These are phyloP conservation scores for Lamellibrachia columna DNA, from an alignment of 2,888 invertebrate genomes.

Conservation along the genomic window DNA sequence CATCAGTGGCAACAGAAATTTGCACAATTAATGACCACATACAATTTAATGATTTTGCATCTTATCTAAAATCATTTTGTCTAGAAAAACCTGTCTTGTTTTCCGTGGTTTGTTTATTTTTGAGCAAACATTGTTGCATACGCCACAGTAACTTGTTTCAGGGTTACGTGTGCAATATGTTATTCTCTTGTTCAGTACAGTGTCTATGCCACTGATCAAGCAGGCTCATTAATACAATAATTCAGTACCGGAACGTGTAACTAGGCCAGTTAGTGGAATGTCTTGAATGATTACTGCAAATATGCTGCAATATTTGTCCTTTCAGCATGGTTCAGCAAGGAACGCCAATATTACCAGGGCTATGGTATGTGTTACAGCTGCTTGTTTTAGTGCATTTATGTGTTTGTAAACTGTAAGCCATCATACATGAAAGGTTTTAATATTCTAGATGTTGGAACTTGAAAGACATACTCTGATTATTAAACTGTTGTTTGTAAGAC, in stretches of 20 bases:
- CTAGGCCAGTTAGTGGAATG: neutral
- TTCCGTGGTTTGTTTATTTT: neutral
- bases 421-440: neutral
- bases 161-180: neutral
- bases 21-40: no score
- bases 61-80: no score
- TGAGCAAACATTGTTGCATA: neutral
- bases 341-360: conserved; percentile 65
- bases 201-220: no score
- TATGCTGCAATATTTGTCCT: conserved; percentile 29
- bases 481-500: no score
- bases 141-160: neutral
- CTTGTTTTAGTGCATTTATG: no score
- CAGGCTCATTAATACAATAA: no score
- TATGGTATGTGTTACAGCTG: neutral
- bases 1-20: no score
- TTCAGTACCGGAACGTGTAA: neutral
- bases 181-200: neutral
- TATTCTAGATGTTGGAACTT: neutral
- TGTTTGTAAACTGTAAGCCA: neutral
- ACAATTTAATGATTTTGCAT: no score
- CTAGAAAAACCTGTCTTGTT: neutral
- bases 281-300: neutral
- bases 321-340: conserved; percentile 86
- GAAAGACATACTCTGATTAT: no score